Evolutionary conservation across 2,113 vertebrate genomes (phyloP).

Genomic region (Malurus alboscapulatus): DNA sequence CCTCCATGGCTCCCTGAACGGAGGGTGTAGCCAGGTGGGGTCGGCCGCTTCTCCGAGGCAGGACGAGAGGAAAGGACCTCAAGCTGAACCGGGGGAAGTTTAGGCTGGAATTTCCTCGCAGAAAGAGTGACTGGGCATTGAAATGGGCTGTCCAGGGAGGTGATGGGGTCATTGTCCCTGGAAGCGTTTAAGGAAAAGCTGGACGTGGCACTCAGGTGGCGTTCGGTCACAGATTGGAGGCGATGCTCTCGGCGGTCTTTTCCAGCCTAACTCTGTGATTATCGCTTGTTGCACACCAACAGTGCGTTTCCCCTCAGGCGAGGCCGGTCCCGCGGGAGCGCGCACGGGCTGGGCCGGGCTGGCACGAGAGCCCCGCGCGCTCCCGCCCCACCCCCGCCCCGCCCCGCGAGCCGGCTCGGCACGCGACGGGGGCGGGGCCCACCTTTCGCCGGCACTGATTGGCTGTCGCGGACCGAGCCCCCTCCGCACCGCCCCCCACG

Average conservation of each 20-base stretch:
- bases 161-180: fast-evolving
- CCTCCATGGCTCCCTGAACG: not conserved
- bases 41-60: not conserved
- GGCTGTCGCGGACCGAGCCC: fast-evolving
- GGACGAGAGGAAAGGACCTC: not conserved
- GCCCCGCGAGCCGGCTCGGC: fast-evolving
- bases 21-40: not conserved
- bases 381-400: not conserved
- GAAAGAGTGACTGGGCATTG: fast-evolving
- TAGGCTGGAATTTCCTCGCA: not conserved
- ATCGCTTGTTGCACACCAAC: fast-evolving
- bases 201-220: too few species aligned
- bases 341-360: not conserved
- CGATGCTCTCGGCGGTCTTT: not conserved
- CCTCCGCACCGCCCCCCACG: fast-evolving
- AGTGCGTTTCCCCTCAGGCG: not conserved
- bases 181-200: not conserved
- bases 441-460: fast-evolving
- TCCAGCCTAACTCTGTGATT: fast-evolving
- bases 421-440: fast-evolving
- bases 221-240: fast-evolving
- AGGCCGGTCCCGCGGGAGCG: not conserved
- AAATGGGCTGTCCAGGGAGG: not conserved
- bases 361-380: not conserved
- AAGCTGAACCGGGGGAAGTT: not conserved